Evolutionary conservation across 2,797 vertebrate genomes (phyloP).

Genomic region (Harpagifer antarcticus): DNA sequence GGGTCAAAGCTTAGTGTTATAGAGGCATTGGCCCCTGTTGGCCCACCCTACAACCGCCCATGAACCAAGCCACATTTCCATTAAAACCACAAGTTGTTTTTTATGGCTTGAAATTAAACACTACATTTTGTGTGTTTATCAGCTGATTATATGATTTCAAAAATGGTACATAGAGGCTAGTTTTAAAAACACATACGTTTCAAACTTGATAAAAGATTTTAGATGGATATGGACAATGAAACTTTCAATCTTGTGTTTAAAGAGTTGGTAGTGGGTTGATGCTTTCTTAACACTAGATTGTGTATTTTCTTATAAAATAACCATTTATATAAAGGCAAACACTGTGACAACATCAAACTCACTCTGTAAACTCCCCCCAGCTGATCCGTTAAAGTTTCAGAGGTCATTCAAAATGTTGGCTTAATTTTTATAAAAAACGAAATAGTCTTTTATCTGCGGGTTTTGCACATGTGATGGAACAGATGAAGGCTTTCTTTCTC

Average conservation of each 20-base stretch:
- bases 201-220: background rate
- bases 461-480: constrained; percentile 41
- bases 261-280: too few relatives aligned
- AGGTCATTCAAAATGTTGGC: constrained; percentile 28
- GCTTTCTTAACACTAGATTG: background rate
- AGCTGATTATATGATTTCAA: too few relatives aligned
- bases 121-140: too few relatives aligned
- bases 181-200: too few relatives aligned
- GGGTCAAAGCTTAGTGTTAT: too few relatives aligned
- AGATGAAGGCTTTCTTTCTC: constrained; percentile 61
- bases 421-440: constrained; percentile 2
- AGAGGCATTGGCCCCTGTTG: too few relatives aligned
- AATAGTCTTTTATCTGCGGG: background rate
- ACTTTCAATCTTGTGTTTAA: background rate
- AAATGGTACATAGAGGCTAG: too few relatives aligned
- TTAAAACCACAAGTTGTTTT: too few relatives aligned
- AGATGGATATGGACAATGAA: background rate
- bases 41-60: too few relatives aligned
- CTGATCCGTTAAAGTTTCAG: constrained; percentile 9
- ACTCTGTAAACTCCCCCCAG: constrained; percentile 1
- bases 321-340: background rate
- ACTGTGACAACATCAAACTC: background rate
- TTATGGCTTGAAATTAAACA: too few relatives aligned
- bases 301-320: background rate
- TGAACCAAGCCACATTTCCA: too few relatives aligned